A percentile compares a stretch with the other conserved stretches of the same genome.
phyloP scores from a whole-genome alignment of 1,140 invertebrate species.

The Coboldia fuscipes region DNA sequence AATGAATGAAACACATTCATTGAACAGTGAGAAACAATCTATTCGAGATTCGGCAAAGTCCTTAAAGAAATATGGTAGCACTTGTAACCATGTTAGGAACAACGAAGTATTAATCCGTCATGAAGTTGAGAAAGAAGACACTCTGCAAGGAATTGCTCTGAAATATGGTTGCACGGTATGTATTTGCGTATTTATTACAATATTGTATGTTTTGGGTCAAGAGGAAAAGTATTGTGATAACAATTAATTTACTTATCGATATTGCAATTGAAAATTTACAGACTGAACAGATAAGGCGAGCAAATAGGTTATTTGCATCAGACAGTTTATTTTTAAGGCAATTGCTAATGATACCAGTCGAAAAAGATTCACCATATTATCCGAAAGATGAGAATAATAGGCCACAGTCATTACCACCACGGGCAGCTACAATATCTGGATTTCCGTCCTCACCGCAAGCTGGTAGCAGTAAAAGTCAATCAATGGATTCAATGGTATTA shows the following conservation, averaged over 20 bases:
- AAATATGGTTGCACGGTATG: constrained; percentile 82
- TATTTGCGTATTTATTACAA: no score
- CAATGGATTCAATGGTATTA: constrained; percentile 21
- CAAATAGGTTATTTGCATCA: constrained; percentile 68
- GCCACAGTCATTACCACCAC: constrained; percentile 2
- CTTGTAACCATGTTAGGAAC: constrained; percentile 37
- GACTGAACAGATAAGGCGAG: constrained; percentile 77
- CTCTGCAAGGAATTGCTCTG: constrained; percentile 77
- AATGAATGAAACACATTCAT: neutral
- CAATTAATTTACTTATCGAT: neutral
- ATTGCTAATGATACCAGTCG: constrained; percentile 56
- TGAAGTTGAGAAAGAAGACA: constrained; percentile 54
- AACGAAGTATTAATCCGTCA: constrained; percentile 59
- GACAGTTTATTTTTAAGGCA: constrained; percentile 75
- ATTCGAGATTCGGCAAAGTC: constrained; percentile 61
- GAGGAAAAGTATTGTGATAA: neutral
- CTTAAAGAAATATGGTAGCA: constrained; percentile 77
- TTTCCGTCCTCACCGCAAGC: constrained; percentile 11
- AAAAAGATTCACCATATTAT: constrained; percentile 33
- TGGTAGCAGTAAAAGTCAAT: constrained; percentile 3
- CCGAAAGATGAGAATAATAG: constrained; percentile 21
- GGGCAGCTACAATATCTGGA: constrained; percentile 12
- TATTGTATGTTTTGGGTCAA: no score
- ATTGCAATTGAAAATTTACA: constrained; percentile 21
- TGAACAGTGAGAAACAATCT: constrained; percentile 61